These are phyloP conservation scores for Enteromius radiatus DNA, from an alignment of 2,797 vertebrate species.

Conservation along the genomic window DNA sequence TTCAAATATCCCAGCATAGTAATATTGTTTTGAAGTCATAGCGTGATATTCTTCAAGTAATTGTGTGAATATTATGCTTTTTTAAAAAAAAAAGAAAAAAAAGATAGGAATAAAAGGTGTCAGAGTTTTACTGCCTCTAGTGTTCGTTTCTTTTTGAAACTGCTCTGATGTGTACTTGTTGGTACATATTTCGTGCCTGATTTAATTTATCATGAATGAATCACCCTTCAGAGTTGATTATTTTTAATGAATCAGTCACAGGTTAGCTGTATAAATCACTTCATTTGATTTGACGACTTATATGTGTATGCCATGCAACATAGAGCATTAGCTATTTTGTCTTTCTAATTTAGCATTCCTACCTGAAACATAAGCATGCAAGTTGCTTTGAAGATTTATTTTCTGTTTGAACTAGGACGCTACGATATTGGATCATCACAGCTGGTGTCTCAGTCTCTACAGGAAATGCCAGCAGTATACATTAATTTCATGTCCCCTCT, in stretches of 20 bases:
- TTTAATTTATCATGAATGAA: background rate
- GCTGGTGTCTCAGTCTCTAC: background rate
- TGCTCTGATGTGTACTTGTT: too few relatives aligned
- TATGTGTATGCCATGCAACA: background rate
- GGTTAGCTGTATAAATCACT: background rate
- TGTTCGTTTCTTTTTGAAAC: too few relatives aligned
- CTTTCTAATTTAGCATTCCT: background rate
- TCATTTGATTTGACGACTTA: background rate
- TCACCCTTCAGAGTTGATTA: background rate
- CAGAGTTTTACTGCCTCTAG: too few relatives aligned
- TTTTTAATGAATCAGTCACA: background rate
- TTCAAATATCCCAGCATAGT: too few relatives aligned
- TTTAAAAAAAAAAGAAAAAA: too few relatives aligned
- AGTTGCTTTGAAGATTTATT: background rate
- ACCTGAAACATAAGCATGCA: background rate
- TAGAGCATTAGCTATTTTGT: background rate
- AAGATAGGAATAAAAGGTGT: too few relatives aligned
- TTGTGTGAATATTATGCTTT: too few relatives aligned
- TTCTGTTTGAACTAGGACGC: background rate
- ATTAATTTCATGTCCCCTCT: constrained; percentile 13
- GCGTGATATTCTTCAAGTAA: too few relatives aligned
- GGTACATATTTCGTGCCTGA: background rate
- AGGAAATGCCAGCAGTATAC: background rate
- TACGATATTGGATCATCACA: background rate
- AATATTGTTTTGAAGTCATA: too few relatives aligned